Evolutionary conservation across 2,797 vertebrate species (phyloP), one percentile per base, ranked within the genome.

Genomic region (Molossus alvarezi): DNA sequence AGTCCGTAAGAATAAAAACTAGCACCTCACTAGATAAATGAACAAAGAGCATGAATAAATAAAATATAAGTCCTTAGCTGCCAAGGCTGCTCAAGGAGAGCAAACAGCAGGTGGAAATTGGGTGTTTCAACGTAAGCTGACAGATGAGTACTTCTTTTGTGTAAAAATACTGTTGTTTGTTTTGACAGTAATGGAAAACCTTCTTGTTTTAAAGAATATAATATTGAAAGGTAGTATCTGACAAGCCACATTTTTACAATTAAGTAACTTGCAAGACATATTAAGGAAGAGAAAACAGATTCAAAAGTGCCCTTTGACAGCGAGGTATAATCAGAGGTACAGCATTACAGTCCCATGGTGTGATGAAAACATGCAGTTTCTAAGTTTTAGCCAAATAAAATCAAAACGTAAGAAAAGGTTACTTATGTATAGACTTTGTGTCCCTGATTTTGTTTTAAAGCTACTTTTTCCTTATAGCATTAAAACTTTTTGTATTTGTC

Each of bases 61-160:
- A 95, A 92, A 88, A 95, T 88, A 41, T 94, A 85, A 96, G 88
- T 92, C 23, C n/a, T 94, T 77, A 5, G 12, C 55, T 76, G 48
- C 45, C 71, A 23, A 89, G 27, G 5, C 33, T 72, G 23, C 27
- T 33, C 65, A 84, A 23, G 75, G 87, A 92, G 69, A 90, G 18
- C n/a, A 76, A 97, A 92, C 62, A 53, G 18, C 88, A 76, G 15
- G 65, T 85, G 20, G 81, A 90, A 95, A 88, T 17, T 91, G 84
- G 80, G 51, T 65, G 14, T 93, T 93, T 87, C 60, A 57, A 82
- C 87, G 83, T 88, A 79, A 23, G 23, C 51, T 93, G 90, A 93
- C 45, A 94, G 80, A 67, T 83, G 60, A 95, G 45, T 48, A 4
- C 12, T 89, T 45, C 9, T 91, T 95, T 91, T 92, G n/a, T 95